Base-by-base conservation (phyloP, 2,888 invertebrate genomes). In the Petrolisthes manimaculis region DNA sequence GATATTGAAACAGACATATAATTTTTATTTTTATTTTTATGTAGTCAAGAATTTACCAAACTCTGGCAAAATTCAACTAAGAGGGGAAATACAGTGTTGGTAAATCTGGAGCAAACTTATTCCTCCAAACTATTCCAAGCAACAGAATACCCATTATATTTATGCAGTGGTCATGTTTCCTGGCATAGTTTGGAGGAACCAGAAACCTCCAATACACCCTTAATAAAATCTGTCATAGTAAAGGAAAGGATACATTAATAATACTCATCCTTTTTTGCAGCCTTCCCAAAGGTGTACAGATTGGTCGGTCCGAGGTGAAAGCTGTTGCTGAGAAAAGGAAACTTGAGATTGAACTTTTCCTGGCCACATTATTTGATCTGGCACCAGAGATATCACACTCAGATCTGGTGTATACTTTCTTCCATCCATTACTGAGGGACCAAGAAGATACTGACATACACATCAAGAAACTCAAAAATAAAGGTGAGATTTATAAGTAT, bases 371-470 rank as follows among this genome's bases (percentile, higher is more conserved):
- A 86, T 97, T 98, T 93, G 94, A 94, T 92, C 95, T 98, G 92
- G 96, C 97, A 0, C 96, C 97, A 91, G 99, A 99, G 94, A 97
- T 99, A 92, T 96, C 97, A 0, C 98, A 99, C 94, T 97, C 96
- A 8, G 98, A 98, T 93, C 94, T 99, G 86, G 98, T 99, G 0
- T 99, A 99, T 93, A 99, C 99, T 0, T 99, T 99, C 94, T 99
- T 99, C 94, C 99, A 99, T 94, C 98, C 99, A 3, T 93, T 99
- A 91, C 94, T 98, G 90, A 94, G 99, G 91, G 99, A 99, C 93
- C 98, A 98, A 93, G 97, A 97, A 92, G 96, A 96, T 14, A 96
- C 91, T 51, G 90, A 96, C 92, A 95, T 97, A 90, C 95, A 96
- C 93, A 94, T 96, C 92, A 95, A 95, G 90, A 97, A 96, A 94